Evolutionary conservation across 2,113 vertebrate genomes (phyloP), one percentile per base, ranked within the genome.

Genomic region (Macquaria ambigua): DNA sequence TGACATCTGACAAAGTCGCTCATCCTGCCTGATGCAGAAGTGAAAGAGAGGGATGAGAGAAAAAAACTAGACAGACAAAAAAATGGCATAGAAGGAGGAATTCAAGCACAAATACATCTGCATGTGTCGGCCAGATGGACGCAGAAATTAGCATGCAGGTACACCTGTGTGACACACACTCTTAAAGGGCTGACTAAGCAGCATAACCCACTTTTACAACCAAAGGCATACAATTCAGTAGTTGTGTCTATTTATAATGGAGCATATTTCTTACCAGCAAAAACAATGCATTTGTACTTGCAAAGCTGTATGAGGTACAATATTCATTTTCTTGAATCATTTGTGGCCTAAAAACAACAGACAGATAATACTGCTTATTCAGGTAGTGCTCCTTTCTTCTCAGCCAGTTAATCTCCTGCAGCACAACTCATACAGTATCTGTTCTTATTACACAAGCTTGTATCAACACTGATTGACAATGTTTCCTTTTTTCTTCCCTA

Each of bases 251-350:
- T 90, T 93, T 89, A 90, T 91, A 90, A 78, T 56, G 34, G 82
- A 43, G 41, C 74, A 92, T 83, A 87, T 87, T 86, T 88, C 79
- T 76, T 69, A 74, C 25, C 28, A 82, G 78, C 48, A 83, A 63
- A 79, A 89, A 87, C 53, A 85, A 77, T 74, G 59, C 74, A 85
- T 80, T 82, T 91, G 79, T 83, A 79, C 82, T 82, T 73, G 68
- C 63, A 79, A 79, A 77, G 79, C 79, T 79, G 82, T 48, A 52
- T 53, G 41, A 77, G 72, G 74, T 79, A 87, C 85, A 76, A 86
- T 89, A 88, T 87, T 90, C 41, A 87, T 90, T 88, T 86, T 77
- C 76, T 91, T 90, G 69, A 92, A 87, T 86, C 81, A 84, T 87
- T 66, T 88, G 74, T 79, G 84, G 71, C 79, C 77, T 87, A 86